A percentile compares a stretch with the other conserved stretches of the same genome.
Conservation (phyloP, 2,797 vertebrate genomes). For the Hemibagrus guttatus region DNA sequence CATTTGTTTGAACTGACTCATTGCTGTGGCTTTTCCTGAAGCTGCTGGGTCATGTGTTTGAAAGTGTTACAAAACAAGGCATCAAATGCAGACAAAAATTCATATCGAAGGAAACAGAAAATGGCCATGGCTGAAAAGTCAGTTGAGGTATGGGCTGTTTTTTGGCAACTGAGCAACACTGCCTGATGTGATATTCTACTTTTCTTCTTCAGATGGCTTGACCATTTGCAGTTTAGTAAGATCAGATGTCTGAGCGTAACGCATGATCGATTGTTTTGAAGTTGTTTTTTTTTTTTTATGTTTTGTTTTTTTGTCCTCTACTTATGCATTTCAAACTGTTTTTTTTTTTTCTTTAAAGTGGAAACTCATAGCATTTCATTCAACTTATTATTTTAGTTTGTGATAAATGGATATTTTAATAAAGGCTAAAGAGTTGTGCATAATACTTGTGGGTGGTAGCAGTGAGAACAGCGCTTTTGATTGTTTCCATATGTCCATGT, state of each 20-base stretch:
- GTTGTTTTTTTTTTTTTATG: neutral
- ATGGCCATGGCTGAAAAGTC: slow-evolving; percentile 30
- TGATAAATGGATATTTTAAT: slow-evolving; percentile 35
- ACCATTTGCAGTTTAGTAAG: slow-evolving; percentile 50
- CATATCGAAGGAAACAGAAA: slow-evolving; percentile 22
- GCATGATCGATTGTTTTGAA: neutral
- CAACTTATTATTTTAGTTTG: neutral
- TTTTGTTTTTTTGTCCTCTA: slow-evolving; percentile 13
- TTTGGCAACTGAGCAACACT: slow-evolving; percentile 35
- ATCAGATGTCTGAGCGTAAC: slow-evolving; percentile 23
- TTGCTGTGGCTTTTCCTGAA: slow-evolving; percentile 8
- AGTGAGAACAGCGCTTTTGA: slow-evolving; percentile 36
- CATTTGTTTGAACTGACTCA: slow-evolving; percentile 13
- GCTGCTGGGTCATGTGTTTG: slow-evolving; percentile 12
- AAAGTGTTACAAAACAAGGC: slow-evolving; percentile 20
- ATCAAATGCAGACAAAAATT: slow-evolving; percentile 31
- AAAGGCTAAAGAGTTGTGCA: slow-evolving; percentile 24
- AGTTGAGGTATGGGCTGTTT: slow-evolving; percentile 27
- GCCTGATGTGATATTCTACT: slow-evolving; percentile 30
- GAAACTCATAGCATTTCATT: neutral
- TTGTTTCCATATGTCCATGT: slow-evolving; percentile 41
- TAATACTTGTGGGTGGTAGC: slow-evolving; percentile 31
- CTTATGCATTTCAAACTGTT: slow-evolving; percentile 16
- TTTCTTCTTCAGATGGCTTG: slow-evolving; percentile 26
- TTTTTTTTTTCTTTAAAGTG: slow-evolving; percentile 21